Conservation (phyloP, 2,113 vertebrate genomes). For the Myanophis thanlyinensis region DNA sequence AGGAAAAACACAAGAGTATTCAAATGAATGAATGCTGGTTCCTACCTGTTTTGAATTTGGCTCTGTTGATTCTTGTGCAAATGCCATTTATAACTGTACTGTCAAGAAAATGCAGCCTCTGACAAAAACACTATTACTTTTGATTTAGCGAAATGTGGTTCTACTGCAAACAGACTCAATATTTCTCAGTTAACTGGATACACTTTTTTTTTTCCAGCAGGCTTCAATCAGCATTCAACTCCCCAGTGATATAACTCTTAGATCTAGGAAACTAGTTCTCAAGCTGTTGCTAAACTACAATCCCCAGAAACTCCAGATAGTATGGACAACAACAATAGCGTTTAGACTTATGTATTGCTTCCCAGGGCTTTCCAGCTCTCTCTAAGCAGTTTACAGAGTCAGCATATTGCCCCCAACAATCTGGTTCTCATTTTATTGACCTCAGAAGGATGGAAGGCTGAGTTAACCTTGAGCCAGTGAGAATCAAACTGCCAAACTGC, state of each 20-base stretch:
- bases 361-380: too few relatives aligned
- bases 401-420: too few relatives aligned
- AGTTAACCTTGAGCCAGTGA: too few relatives aligned
- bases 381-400: too few relatives aligned
- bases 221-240: background rate
- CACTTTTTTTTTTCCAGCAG: background rate
- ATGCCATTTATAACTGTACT: background rate
- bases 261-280: background rate
- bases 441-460: too few relatives aligned
- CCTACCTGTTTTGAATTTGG: background rate
- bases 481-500: too few relatives aligned
- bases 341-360: too few relatives aligned
- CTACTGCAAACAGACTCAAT: background rate
- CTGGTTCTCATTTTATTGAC: too few relatives aligned
- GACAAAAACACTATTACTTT: background rate
- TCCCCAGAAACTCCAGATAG: background rate
- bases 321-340: background rate
- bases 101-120: background rate
- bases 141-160: background rate
- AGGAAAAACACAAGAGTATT: background rate
- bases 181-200: background rate
- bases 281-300: background rate
- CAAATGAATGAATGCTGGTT: background rate
- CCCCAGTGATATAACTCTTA: background rate
- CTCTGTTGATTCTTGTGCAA: background rate